phyloP scores from a whole-genome alignment of 2,888 invertebrate species.

The Eristalis tenax region DNA sequence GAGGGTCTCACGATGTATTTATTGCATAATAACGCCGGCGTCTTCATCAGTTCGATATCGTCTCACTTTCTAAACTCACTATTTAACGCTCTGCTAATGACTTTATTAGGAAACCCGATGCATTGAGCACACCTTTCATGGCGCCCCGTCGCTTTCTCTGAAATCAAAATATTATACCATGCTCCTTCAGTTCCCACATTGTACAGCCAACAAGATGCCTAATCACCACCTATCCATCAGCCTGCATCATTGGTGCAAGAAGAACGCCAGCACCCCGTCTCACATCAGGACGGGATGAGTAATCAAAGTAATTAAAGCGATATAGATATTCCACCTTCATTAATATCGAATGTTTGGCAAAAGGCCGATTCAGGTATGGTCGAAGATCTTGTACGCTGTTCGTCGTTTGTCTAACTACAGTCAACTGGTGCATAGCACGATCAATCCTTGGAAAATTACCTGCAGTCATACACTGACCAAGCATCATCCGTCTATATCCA shows the following conservation, averaged over 20 bases:
- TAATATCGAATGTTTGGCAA: slow-evolving; percentile 66
- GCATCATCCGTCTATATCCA: slow-evolving; percentile 17
- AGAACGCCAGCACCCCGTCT: slow-evolving; percentile 27
- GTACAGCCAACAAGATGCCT: slow-evolving; percentile 47
- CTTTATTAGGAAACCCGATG: slow-evolving; percentile 56
- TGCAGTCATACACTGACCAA: slow-evolving; percentile 15
- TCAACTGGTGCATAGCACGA: slow-evolving; percentile 55
- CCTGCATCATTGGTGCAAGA: slow-evolving; percentile 20
- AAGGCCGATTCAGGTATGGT: slow-evolving; percentile 35
- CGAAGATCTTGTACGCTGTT: neutral
- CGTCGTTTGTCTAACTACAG: slow-evolving; percentile 40
- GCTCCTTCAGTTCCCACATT: slow-evolving; percentile 20
- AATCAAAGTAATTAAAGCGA: slow-evolving; percentile 70
- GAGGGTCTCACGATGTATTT: slow-evolving; percentile 18
- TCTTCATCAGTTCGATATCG: slow-evolving; percentile 1
- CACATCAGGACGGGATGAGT: slow-evolving; percentile 61
- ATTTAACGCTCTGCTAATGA: slow-evolving; percentile 58
- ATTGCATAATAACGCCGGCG: slow-evolving; percentile 27
- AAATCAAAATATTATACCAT: slow-evolving; percentile 2
- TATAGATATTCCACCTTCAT: slow-evolving; percentile 66
- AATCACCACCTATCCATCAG: slow-evolving; percentile 66
- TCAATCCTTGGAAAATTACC: slow-evolving; percentile 62
- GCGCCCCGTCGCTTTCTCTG: slow-evolving; percentile 50
- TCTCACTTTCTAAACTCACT: slow-evolving; percentile 47
- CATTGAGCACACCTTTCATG: slow-evolving; percentile 33